Evolutionary conservation across 2,797 vertebrate species (phyloP).

Genomic region (Helarctos malayanus): DNA sequence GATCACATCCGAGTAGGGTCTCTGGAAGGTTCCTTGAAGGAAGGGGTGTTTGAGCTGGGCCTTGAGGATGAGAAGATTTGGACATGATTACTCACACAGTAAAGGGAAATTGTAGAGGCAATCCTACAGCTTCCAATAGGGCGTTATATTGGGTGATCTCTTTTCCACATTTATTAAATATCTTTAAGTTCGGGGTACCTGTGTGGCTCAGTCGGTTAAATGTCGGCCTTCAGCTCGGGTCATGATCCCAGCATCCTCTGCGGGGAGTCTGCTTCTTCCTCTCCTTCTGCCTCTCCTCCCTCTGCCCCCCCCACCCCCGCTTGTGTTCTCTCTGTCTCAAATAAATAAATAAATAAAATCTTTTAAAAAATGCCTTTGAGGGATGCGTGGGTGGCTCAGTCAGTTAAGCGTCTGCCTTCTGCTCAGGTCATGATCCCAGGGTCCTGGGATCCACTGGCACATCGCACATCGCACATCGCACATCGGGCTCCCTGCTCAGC

Average conservation of each 20-base stretch:
- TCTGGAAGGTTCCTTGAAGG: neutral
- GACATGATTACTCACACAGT: neutral
- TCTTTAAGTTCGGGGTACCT: neutral
- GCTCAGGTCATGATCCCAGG: neutral
- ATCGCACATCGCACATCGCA: too few species aligned
- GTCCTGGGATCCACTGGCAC: neutral
- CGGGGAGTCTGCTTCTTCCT: neutral
- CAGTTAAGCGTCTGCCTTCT: neutral
- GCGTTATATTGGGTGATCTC: conserved; percentile 12
- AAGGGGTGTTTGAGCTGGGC: neutral
- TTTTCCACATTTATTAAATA: conserved; percentile 24
- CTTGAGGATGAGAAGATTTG: neutral
- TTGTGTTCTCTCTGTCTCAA: neutral
- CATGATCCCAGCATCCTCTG: neutral
- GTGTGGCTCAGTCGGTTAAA: neutral
- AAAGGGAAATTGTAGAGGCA: neutral
- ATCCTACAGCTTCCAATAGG: neutral
- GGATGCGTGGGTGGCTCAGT: neutral
- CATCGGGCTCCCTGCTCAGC: neutral
- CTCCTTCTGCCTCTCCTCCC: neutral
- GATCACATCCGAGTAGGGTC: neutral
- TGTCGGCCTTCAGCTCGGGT: neutral
- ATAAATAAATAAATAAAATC: neutral
- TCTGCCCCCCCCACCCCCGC: neutral
- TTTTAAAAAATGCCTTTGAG: neutral